Conservation (phyloP, 2,797 vertebrate species). For the Alosa sapidissima region DNA sequence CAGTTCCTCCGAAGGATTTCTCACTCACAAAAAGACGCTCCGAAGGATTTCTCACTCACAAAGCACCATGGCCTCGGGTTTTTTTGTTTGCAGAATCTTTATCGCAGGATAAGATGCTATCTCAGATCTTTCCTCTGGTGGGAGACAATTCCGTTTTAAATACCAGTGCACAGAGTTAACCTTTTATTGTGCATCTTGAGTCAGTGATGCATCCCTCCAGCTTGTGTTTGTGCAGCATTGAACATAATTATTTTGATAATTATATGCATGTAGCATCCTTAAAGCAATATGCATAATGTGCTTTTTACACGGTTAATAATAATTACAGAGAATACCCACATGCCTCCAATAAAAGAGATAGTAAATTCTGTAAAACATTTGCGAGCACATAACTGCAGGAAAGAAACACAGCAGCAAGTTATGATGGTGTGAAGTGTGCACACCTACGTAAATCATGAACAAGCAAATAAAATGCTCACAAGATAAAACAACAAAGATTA, state of each 20-base stretch:
- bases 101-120: conserved; percentile 36
- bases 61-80: conserved; percentile 11
- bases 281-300: neutral
- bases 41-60: conserved; percentile 26
- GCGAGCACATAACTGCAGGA: neutral
- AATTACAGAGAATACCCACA: neutral
- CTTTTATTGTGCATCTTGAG: neutral
- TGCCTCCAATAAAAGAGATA: neutral
- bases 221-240: neutral
- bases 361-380: neutral
- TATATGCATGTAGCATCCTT: neutral
- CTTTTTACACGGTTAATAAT: neutral
- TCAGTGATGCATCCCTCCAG: neutral
- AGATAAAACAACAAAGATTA: neutral
- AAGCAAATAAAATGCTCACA: neutral
- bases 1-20: conserved; percentile 29
- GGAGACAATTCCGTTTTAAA: conserved; percentile 22
- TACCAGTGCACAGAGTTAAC: neutral
- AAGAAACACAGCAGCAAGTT: neutral
- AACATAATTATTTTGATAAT: neutral
- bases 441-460: neutral
- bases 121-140: conserved; percentile 27
- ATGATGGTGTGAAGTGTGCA: neutral
- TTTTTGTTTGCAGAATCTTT: conserved; percentile 32
- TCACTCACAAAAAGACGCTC: conserved; percentile 25